A percentile compares a stretch with the other conserved stretches of the same genome.
Conservation (phyloP, 2,797 vertebrate species). For the Silurus aristotelis region DNA sequence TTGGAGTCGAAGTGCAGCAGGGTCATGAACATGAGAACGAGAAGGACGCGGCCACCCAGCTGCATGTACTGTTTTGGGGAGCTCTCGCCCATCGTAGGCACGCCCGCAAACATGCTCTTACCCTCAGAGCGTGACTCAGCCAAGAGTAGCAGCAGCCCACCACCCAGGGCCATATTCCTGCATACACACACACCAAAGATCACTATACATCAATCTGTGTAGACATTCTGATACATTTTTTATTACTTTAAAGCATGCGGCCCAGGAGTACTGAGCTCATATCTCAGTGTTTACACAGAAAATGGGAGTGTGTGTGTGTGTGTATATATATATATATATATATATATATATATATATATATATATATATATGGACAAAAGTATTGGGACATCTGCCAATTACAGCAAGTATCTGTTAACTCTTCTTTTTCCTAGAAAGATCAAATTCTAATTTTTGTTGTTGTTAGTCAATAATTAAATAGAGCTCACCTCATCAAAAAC, state of each 20-base stretch:
- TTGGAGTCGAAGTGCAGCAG: conserved; percentile 93
- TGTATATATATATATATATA: too few species aligned
- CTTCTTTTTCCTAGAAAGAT: too few species aligned
- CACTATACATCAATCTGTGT: not conserved
- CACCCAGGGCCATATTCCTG: conserved; percentile 96
- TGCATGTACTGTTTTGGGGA: conserved; percentile 99
- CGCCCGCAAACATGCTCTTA: conserved; percentile 97
- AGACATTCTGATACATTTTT: not conserved
- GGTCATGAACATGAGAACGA: conserved; percentile 99
- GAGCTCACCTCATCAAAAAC: conserved; percentile 95
- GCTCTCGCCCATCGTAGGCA: conserved; percentile 86
- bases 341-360: too few species aligned
- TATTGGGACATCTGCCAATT: too few species aligned
- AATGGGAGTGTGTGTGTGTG: too few species aligned
- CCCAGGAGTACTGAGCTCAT: not conserved
- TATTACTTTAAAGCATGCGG: not conserved
- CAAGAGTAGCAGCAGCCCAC: conserved; percentile 89
- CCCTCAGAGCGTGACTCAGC: conserved; percentile 96
- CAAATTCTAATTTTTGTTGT: too few species aligned
- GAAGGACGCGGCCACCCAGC: conserved; percentile 90
- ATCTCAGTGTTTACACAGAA: not conserved
- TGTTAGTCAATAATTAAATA: too few species aligned
- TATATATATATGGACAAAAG: too few species aligned
- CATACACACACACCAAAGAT: not conserved
- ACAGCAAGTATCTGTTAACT: too few species aligned